Conservation (phyloP, 2,797 vertebrate species). For the Lacerta viridis region DNA sequence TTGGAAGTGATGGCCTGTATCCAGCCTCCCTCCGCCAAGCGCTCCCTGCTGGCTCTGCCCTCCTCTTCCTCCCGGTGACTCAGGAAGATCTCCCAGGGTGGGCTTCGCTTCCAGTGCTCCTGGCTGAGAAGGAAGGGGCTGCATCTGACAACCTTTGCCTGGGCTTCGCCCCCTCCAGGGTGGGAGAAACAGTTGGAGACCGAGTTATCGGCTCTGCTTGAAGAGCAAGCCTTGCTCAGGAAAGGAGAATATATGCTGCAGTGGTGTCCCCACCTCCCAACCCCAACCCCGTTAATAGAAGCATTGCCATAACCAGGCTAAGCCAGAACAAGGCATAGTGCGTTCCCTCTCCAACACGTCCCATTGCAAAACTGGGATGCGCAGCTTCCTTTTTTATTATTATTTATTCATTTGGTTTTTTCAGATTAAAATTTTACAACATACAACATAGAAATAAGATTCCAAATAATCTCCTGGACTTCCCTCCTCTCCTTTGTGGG, state of each 20-base stretch:
- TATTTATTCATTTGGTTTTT: too few relatives aligned
- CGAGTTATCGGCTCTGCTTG: background rate
- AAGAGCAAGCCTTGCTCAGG: background rate
- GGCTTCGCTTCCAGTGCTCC: slow-evolving; percentile 12
- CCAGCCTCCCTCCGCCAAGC: background rate
- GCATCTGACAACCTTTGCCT: background rate
- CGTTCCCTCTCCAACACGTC: background rate
- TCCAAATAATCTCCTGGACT: too few relatives aligned
- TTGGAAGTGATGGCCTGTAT: slow-evolving; percentile 15
- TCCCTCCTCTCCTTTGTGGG: too few relatives aligned
- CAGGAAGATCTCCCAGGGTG: background rate
- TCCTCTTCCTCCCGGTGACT: slow-evolving; percentile 20
- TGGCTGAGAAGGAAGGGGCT: background rate
- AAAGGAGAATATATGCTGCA: background rate
- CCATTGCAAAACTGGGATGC: too few relatives aligned
- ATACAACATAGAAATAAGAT: too few relatives aligned
- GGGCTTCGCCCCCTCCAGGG: background rate
- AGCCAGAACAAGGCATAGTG: background rate
- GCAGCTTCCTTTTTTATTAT: too few relatives aligned
- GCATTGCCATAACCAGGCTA: background rate
- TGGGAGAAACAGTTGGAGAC: slow-evolving; percentile 11
- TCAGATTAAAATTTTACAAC: too few relatives aligned
- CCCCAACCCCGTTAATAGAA: background rate
- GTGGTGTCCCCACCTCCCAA: background rate
- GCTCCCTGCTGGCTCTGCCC: slow-evolving; percentile 20